Conservation (phyloP, 2,113 vertebrate genomes). For the Mus spicilegus region DNA sequence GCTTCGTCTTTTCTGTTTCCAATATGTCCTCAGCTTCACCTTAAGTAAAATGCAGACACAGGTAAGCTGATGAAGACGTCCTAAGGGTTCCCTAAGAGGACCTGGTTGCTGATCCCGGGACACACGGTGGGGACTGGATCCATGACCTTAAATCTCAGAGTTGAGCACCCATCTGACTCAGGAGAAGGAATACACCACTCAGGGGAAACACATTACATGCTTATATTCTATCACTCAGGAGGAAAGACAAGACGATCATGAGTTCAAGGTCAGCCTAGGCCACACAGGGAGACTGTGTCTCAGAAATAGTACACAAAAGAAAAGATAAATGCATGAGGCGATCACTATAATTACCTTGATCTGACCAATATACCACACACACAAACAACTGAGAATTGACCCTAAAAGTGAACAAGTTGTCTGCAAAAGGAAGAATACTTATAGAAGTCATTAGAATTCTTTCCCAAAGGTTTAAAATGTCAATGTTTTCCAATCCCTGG, state of each 20-base stretch:
- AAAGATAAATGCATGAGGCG: no score
- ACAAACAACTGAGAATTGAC: neutral
- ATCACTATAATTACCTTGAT: neutral
- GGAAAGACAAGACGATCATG: neutral
- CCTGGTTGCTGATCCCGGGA: neutral
- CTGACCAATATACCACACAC: neutral
- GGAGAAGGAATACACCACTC: neutral
- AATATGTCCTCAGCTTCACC: conserved; percentile 92
- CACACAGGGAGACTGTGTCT: neutral
- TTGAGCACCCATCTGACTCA: neutral
- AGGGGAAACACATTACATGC: neutral
- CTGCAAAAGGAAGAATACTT: neutral
- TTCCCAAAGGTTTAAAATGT: neutral
- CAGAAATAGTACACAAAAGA: neutral
- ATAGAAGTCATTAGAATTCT: neutral
- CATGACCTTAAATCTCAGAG: neutral
- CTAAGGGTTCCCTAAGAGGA: neutral
- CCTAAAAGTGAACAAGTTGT: neutral
- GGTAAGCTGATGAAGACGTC: neutral
- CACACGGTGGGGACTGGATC: neutral
- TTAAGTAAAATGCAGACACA: conserved; percentile 79
- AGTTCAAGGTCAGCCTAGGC: neutral
- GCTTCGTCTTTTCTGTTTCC: conserved; percentile 83
- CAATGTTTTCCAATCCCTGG: neutral
- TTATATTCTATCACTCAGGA: neutral